Conservation (phyloP, 2,797 vertebrate genomes). For the Malurus leucopterus region DNA sequence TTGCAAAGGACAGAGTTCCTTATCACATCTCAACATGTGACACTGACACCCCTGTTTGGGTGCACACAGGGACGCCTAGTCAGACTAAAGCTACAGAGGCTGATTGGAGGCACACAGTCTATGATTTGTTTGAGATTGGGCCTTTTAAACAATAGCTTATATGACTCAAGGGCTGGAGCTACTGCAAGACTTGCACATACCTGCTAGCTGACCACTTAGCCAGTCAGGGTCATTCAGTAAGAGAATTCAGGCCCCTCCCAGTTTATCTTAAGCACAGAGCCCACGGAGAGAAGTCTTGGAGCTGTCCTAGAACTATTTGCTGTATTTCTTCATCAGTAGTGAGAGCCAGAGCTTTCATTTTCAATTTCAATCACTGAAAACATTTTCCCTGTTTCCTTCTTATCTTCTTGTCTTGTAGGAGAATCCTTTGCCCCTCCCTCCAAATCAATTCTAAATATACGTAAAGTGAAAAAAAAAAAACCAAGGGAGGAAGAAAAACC, state of each 20-base stretch:
- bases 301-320: neutral
- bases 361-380: neutral
- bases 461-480: neutral
- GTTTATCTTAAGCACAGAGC: neutral
- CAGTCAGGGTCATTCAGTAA: neutral
- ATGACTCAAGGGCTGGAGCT: neutral
- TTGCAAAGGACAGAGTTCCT: neutral
- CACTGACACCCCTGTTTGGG: rapidly evolving
- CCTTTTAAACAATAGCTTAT: neutral
- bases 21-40: rapidly evolving
- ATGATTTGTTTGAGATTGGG: neutral
- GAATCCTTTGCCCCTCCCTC: neutral
- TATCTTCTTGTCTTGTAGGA: neutral
- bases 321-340: neutral
- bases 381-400: too few species aligned
- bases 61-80: neutral
- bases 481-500: conserved; percentile 17
- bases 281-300: neutral
- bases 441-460: neutral
- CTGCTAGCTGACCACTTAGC: rapidly evolving
- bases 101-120: neutral
- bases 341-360: neutral
- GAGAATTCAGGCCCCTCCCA: neutral
- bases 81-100: neutral
- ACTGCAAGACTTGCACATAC: neutral